phyloP scores from a whole-genome alignment of 1,140 invertebrate species.

The Drosophila trapezifrons region DNA sequence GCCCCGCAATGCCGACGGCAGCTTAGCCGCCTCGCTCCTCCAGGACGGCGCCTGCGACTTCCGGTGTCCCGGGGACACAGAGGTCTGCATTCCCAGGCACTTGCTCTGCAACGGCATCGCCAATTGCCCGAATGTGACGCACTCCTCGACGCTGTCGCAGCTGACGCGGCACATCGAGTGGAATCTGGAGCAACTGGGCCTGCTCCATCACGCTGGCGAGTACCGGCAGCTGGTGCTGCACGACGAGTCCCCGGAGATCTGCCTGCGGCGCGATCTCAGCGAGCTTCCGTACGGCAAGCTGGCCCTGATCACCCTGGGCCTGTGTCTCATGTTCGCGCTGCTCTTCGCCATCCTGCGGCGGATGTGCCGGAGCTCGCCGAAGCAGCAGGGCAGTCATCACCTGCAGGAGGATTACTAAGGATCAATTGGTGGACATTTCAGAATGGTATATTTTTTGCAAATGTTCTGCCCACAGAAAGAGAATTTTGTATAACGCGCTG shows the following conservation, averaged over 20 bases:
- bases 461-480: conserved; percentile 2
- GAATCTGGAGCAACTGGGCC: conserved; percentile 86
- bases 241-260: conserved; percentile 88
- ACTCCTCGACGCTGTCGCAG: conserved; percentile 85
- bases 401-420: conserved; percentile 68
- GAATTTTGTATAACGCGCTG: conserved; percentile 6
- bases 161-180: conserved; percentile 85
- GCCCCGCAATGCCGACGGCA: conserved; percentile 91
- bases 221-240: conserved; percentile 85
- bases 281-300: conserved; percentile 85
- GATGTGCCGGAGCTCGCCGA: conserved; percentile 79
- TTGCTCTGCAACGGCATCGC: conserved; percentile 94
- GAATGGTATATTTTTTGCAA: conserved; percentile 3
- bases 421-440: conserved; percentile 17
- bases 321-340: conserved; percentile 82
- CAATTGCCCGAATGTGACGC: conserved; percentile 88
- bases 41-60: conserved; percentile 90
- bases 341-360: conserved; percentile 84
- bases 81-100: conserved; percentile 91
- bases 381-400: conserved; percentile 59
- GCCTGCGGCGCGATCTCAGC: conserved; percentile 80
- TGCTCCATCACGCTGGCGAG: conserved; percentile 84
- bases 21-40: conserved; percentile 89
- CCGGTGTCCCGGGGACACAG: conserved; percentile 92
- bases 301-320: conserved; percentile 85